A percentile compares a stretch with the other conserved stretches of the same genome.
phyloP scores from a whole-genome alignment of 2,797 vertebrate genomes.

The Acropternis orthonyx region DNA sequence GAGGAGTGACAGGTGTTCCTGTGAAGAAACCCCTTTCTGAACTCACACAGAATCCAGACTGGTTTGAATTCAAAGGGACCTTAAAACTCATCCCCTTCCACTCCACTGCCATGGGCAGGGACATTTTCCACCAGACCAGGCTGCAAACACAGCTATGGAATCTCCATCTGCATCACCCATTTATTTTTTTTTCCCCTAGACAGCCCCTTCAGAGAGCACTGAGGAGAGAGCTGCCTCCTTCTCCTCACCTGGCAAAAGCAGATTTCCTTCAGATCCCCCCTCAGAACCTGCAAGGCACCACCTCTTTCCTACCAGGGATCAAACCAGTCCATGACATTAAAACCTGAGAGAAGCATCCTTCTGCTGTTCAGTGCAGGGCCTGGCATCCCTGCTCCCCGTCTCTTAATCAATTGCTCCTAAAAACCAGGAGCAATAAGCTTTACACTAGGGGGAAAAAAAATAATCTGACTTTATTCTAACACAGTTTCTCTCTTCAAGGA shows the following conservation, averaged over 20 bases:
- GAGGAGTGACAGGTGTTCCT: not conserved
- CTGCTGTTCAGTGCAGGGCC: not conserved
- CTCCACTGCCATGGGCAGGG: not conserved
- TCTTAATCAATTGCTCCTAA: not conserved
- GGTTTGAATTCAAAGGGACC: not conserved
- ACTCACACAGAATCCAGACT: not conserved
- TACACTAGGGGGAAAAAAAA: not conserved
- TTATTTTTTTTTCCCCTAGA: not conserved
- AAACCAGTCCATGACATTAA: not conserved
- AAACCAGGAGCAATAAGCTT: not conserved
- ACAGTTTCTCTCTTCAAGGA: constrained; percentile 4
- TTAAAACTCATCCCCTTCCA: not conserved
- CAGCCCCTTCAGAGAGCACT: not conserved
- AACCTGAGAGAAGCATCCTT: not conserved
- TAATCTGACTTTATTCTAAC: not conserved
- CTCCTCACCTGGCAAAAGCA: not conserved
- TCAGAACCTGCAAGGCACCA: not conserved
- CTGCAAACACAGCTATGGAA: not conserved
- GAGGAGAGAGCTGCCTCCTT: not conserved
- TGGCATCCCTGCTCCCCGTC: not conserved
- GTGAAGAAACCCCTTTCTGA: not conserved
- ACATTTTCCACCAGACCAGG: not conserved
- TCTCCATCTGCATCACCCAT: too few species aligned
- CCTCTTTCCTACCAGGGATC: not conserved
- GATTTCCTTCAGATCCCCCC: not conserved